Evolutionary conservation across 2,888 invertebrate species (phyloP).

Genomic region (Gordius sp.): DNA sequence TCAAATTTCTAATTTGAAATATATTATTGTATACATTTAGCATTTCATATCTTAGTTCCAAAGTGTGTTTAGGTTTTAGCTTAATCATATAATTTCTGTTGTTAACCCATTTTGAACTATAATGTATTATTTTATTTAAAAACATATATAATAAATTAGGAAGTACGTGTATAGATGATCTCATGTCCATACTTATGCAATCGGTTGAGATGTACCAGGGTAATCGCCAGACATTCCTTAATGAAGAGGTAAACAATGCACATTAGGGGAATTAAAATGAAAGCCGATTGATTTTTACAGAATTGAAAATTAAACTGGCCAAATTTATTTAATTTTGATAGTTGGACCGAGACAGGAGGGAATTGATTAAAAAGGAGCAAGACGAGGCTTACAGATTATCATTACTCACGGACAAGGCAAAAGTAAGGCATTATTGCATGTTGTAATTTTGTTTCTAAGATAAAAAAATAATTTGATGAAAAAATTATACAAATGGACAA

Average conservation of each 20-base stretch:
- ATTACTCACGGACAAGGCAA: conserved; percentile 45
- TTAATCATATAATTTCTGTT: too few species aligned
- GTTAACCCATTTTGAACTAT: too few species aligned
- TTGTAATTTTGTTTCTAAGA: too few species aligned
- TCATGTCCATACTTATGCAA: neutral
- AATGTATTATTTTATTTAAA: too few species aligned
- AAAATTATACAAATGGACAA: too few species aligned
- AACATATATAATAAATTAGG: neutral
- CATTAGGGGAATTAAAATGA: too few species aligned
- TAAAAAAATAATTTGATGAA: too few species aligned
- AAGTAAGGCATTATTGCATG: too few species aligned
- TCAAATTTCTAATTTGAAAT: too few species aligned
- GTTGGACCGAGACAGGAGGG: conserved; percentile 52
- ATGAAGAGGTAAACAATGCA: conserved; percentile 13
- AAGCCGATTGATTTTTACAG: neutral
- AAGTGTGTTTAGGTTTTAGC: too few species aligned
- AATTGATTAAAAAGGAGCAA: conserved; percentile 60
- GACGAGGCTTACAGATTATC: conserved; percentile 73
- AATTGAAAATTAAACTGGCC: neutral
- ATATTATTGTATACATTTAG: too few species aligned
- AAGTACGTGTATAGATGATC: neutral
- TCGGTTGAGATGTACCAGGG: neutral
- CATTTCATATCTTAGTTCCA: too few species aligned
- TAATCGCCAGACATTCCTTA: neutral
- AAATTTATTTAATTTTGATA: neutral